Evolutionary conservation across 2,797 vertebrate genomes (phyloP).

Genomic region (Bradypodion ventrale): DNA sequence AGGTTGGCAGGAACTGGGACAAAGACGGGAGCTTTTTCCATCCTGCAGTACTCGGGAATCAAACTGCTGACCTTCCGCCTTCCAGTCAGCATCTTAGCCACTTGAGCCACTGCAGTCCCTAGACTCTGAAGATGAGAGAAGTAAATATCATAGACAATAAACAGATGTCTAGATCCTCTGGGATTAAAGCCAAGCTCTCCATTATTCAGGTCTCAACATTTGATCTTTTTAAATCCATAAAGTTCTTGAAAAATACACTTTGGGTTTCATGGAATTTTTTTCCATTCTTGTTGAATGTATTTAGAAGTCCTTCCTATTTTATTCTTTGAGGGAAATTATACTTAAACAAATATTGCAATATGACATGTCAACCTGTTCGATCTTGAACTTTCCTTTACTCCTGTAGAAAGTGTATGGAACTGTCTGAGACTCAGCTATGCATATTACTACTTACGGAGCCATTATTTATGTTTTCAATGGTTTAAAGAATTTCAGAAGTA

Average conservation of each 20-base stretch:
- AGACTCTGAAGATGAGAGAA: neutral
- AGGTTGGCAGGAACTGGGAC: too few species aligned
- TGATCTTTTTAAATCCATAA: neutral
- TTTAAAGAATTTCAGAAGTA: constrained; percentile 36
- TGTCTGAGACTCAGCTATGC: neutral
- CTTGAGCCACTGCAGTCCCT: too few species aligned
- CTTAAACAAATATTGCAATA: constrained; percentile 29
- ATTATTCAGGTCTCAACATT: neutral
- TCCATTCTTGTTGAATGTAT: neutral
- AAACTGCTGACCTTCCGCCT: too few species aligned
- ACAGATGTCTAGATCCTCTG: neutral
- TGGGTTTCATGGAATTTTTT: neutral
- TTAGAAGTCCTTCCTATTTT: constrained; percentile 19
- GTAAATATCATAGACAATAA: neutral
- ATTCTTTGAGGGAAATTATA: constrained; percentile 15
- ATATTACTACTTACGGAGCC: constrained; percentile 9
- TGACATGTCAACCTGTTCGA: neutral
- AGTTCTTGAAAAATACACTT: neutral
- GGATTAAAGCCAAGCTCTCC: neutral
- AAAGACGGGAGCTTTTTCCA: too few species aligned
- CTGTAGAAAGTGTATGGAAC: constrained; percentile 2
- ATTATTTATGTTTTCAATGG: constrained; percentile 40
- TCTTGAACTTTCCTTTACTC: constrained; percentile 31
- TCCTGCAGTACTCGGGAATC: too few species aligned
- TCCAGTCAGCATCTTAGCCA: too few species aligned